Conservation (phyloP, 2,797 vertebrate genomes). For the Epinephelus malabaricus region DNA sequence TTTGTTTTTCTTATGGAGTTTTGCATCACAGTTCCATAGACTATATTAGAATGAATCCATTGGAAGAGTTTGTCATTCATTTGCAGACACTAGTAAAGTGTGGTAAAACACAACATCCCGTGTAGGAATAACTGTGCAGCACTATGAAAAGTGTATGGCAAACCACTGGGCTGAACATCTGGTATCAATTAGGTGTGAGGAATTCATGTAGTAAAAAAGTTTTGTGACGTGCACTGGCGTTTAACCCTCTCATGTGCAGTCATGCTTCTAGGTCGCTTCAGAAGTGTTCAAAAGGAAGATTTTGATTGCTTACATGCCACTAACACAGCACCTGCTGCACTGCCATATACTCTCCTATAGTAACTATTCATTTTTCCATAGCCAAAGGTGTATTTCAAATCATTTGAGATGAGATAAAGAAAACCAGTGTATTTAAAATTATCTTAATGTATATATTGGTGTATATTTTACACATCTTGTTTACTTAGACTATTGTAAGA, state of each 20-base stretch:
- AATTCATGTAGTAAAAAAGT: conserved; percentile 36
- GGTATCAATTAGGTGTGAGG: conserved; percentile 48
- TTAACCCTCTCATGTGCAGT: conserved; percentile 39
- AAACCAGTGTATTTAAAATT: background rate
- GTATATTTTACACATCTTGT: background rate
- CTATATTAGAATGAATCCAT: background rate
- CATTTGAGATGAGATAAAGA: too few species aligned
- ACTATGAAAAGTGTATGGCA: background rate
- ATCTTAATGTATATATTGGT: background rate
- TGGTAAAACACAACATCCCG: background rate
- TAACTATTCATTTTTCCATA: too few species aligned
- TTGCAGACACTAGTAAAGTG: background rate
- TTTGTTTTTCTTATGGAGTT: background rate
- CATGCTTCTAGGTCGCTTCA: background rate
- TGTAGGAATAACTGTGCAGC: background rate
- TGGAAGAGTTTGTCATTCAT: background rate
- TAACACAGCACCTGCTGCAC: background rate
- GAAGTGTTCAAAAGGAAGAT: background rate
- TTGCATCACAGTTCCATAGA: background rate
- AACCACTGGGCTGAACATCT: conserved; percentile 54
- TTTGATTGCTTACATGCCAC: too few species aligned
- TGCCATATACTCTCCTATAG: background rate
- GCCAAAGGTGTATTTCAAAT: background rate
- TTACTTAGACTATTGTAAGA: background rate
- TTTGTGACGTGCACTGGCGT: conserved; percentile 9